phyloP scores from a whole-genome alignment of 2,113 vertebrate species.

The Rana temporaria region DNA sequence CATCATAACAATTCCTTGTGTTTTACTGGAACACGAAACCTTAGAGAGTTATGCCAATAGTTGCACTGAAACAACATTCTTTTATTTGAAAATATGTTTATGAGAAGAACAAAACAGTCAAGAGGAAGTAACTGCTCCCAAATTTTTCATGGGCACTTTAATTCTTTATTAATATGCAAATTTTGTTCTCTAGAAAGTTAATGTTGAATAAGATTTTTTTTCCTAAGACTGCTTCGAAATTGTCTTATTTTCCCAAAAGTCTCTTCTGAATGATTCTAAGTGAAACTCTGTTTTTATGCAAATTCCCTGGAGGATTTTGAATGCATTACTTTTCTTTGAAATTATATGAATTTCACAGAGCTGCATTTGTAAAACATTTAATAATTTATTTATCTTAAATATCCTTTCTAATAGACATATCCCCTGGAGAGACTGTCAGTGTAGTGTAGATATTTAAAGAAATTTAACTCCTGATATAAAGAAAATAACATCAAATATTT shows the following conservation, averaged over 20 bases:
- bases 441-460: conserved; percentile 63
- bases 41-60: conserved; percentile 66
- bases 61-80: conserved; percentile 63
- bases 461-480: conserved; percentile 60
- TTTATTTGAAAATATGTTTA: conserved; percentile 74
- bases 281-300: conserved; percentile 72
- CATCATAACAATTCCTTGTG: conserved; percentile 63
- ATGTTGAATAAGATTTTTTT: conserved; percentile 64
- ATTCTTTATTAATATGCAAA: conserved; percentile 80
- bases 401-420: conserved; percentile 69
- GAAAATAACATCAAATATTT: conserved; percentile 28
- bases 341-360: conserved; percentile 74
- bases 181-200: conserved; percentile 71
- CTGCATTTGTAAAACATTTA: conserved; percentile 77
- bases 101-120: conserved; percentile 71
- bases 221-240: conserved; percentile 70
- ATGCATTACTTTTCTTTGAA: conserved; percentile 72
- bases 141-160: conserved; percentile 74
- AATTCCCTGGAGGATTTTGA: conserved; percentile 68
- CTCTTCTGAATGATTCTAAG: conserved; percentile 69
- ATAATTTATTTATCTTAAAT: conserved; percentile 76
- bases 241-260: conserved; percentile 71
- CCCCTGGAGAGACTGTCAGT: conserved; percentile 64
- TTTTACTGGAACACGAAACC: conserved; percentile 66
- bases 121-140: conserved; percentile 72